phyloP scores from a whole-genome alignment of 2,888 invertebrate species.

The Altica lythri region DNA sequence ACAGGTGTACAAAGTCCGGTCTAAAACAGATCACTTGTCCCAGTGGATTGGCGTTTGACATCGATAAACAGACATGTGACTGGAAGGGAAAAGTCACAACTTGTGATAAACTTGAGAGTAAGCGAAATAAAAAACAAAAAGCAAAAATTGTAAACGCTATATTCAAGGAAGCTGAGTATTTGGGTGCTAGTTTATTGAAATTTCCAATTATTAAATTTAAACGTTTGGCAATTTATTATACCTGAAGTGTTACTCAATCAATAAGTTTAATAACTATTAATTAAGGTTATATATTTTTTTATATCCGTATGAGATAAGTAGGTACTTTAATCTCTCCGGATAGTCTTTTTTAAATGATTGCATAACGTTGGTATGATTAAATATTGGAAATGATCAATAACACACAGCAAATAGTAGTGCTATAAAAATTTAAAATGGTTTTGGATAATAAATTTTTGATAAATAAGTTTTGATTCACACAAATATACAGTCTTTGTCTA shows the following conservation, averaged over 20 bases:
- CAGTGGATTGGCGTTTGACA: constrained; percentile 95
- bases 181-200: constrained; percentile 38
- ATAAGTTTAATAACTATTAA: not conserved
- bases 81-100: constrained; percentile 98
- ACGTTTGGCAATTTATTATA: too few species aligned
- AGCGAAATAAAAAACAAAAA: constrained; percentile 63
- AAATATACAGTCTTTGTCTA: constrained; percentile 23
- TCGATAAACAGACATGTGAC: constrained; percentile 97
- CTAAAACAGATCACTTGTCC: constrained; percentile 97
- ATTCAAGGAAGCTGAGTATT: constrained; percentile 27
- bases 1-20: constrained; percentile 93
- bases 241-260: too few species aligned
- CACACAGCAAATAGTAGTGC: constrained; percentile 33
- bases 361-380: too few species aligned
- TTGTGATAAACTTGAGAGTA: constrained; percentile 97
- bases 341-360: too few species aligned
- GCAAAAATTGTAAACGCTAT: constrained; percentile 21
- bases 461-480: constrained; percentile 12
- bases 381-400: constrained; percentile 28
- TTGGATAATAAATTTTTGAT: constrained; percentile 23
- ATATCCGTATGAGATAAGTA: not conserved
- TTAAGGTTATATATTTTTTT: not conserved
- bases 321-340: too few species aligned
- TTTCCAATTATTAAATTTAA: too few species aligned
- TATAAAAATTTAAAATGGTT: constrained; percentile 32